Percentiles rank a stretch among this genome's conserved stretches.
phyloP scores from a whole-genome alignment of 2,888 invertebrate genomes.

The Chironomus riparius region DNA sequence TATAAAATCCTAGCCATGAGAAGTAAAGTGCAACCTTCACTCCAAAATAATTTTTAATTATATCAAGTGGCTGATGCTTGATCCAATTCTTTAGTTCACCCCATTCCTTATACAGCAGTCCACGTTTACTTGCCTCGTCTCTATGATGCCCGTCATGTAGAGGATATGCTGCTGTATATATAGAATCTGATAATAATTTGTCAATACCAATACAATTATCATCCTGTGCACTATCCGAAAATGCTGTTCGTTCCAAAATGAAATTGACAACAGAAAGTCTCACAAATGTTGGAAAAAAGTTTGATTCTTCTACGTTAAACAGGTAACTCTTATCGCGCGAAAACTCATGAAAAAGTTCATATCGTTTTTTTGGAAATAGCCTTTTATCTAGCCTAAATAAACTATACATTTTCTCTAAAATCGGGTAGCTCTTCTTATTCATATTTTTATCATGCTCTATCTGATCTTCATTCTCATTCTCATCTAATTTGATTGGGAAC shows the following conservation, averaged over 20 bases:
- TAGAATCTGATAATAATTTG: slow-evolving; percentile 52
- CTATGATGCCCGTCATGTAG: slow-evolving; percentile 58
- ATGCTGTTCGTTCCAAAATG: slow-evolving; percentile 62
- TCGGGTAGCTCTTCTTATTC: slow-evolving; percentile 35
- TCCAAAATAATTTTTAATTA: slow-evolving; percentile 68
- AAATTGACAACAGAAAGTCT: slow-evolving; percentile 62
- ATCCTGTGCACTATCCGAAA: slow-evolving; percentile 44
- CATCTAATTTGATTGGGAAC: slow-evolving; percentile 64
- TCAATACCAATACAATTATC: slow-evolving; percentile 57
- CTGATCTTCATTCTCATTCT: neutral
- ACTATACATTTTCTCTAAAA: slow-evolving; percentile 44
- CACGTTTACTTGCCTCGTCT: slow-evolving; percentile 41
- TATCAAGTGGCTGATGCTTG: slow-evolving; percentile 58
- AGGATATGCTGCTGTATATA: slow-evolving; percentile 63
- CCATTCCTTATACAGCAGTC: slow-evolving; percentile 60
- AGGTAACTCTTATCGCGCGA: slow-evolving; percentile 61
- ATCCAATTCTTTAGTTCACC: slow-evolving; percentile 58
- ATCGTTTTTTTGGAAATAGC: slow-evolving; percentile 53
- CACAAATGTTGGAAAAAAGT: slow-evolving; percentile 58
- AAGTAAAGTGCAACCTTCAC: slow-evolving; percentile 72
- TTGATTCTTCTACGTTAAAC: slow-evolving; percentile 56
- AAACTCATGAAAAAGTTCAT: slow-evolving; percentile 59
- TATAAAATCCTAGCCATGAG: slow-evolving; percentile 79
- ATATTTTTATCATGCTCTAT: neutral
- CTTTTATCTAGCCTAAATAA: slow-evolving; percentile 51